Evolutionary conservation across 2,797 vertebrate genomes (phyloP).

Genomic region (Helicolenus hilgendorfi): DNA sequence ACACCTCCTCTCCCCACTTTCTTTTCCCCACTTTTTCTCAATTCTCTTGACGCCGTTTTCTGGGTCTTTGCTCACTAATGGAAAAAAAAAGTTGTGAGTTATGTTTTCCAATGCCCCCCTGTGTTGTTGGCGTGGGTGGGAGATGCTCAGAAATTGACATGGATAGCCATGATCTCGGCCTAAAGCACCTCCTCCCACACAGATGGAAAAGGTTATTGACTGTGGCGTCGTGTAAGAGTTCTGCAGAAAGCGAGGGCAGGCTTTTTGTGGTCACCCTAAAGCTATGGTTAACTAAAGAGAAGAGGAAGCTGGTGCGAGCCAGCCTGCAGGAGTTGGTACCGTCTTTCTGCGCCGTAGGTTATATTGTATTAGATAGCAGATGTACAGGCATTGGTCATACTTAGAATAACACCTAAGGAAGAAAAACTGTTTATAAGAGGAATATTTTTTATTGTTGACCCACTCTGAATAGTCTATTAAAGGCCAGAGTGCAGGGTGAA

Average conservation of each 20-base stretch:
- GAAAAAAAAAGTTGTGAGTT: conserved; percentile 26
- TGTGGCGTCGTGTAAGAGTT: conserved; percentile 8
- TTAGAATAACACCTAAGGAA: not conserved
- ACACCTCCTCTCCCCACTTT: not conserved
- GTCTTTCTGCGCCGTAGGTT: not conserved
- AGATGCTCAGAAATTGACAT: conserved; percentile 50
- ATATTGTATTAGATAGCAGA: not conserved
- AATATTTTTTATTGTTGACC: not conserved
- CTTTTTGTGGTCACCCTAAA: conserved; percentile 65
- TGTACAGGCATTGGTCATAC: not conserved
- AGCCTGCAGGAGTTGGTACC: not conserved
- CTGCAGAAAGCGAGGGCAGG: conserved; percentile 36
- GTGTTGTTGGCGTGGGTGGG: conserved; percentile 39
- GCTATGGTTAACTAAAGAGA: conserved; percentile 12
- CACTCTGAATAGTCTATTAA: not conserved
- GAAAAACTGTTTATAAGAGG: not conserved
- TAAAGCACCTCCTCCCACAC: conserved; percentile 63
- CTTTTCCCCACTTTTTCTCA: not conserved
- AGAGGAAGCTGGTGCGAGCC: conserved; percentile 13
- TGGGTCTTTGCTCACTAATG: conserved; percentile 4
- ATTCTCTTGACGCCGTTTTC: not conserved
- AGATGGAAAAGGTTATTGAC: conserved; percentile 59
- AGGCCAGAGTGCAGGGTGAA: not conserved
- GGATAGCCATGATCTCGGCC: conserved; percentile 12
- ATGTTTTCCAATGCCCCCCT: conserved; percentile 37